phyloP scores from a whole-genome alignment of 2,888 invertebrate species.

The Xylota segnis region DNA sequence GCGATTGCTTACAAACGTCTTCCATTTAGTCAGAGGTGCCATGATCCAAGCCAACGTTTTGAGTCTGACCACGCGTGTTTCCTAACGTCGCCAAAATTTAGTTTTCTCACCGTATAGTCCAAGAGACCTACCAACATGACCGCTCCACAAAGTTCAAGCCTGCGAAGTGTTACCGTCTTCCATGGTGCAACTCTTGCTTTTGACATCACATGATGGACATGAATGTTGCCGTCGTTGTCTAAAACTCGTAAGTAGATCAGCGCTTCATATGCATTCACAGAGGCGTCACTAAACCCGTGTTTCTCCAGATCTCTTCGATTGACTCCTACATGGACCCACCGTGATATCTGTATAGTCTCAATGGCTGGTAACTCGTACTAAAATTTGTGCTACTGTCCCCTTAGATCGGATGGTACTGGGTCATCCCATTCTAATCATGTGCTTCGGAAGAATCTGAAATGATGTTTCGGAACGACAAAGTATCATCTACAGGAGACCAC shows the following conservation, averaged over 20 bases:
- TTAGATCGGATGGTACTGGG: not conserved
- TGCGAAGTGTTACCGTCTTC: constrained; percentile 62
- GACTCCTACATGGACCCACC: not conserved
- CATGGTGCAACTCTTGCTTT: constrained; percentile 68
- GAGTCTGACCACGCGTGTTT: not conserved
- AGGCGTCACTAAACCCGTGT: not conserved
- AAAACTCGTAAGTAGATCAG: no score
- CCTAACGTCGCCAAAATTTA: not conserved
- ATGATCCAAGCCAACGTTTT: not conserved
- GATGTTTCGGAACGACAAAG: constrained; percentile 24
- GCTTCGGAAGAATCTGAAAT: not conserved
- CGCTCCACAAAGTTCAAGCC: no score
- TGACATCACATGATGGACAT: no score
- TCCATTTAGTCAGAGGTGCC: not conserved
- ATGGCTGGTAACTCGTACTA: constrained; percentile 11
- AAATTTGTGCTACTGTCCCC: not conserved
- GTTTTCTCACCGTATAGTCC: no score
- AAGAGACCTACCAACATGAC: no score
- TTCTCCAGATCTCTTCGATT: not conserved
- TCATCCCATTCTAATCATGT: constrained; percentile 22
- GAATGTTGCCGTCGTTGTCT: no score
- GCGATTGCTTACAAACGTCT: not conserved
- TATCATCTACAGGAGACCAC: constrained; percentile 8
- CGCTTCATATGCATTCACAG: no score
- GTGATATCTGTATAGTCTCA: not conserved